Evolutionary conservation across 2,888 invertebrate species (phyloP), one percentile per base, ranked within the genome.

Genomic region (Acanthosepion pharaonis): DNA sequence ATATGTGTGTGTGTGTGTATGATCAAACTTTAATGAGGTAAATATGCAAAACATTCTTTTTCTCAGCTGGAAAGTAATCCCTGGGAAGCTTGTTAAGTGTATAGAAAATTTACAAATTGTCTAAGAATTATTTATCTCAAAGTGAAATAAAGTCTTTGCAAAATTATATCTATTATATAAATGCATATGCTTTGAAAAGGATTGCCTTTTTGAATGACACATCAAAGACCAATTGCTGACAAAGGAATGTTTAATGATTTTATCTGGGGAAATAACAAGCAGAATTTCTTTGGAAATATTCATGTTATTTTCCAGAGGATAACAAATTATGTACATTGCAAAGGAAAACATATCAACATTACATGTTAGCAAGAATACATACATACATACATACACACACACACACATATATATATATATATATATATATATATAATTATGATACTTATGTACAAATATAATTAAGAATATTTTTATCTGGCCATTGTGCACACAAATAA

Each of bases 321-420:
- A 78, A 78, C 78, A 78, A 78, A 78, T 78, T 78, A 78, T 78
- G 33, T 78, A 78, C 33, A 78, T 78, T n/a, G 78, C 78, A 78
- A 78, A n/a, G 15, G 9, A n/a, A 33, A 33, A n/a, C 5, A n/a
- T 55, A 59, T 59, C 20, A 59, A 23, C 23, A 25, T 5, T 59
- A 5, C 20, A 59, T 20, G 20, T 59, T 20, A 59, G 20, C 20
- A 20, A 59, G 15, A 20, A 59, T 59, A 55, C 4, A 55, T 18
- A 55, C 20, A 55, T 4, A 55, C 20, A 18, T 4, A 18, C 9
- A n/a, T 2, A 6, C 25, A 11, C n/a, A n/a, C n/a, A n/a, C n/a
- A n/a, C n/a, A n/a, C n/a, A n/a, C n/a, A n/a, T n/a, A n/a, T n/a
- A n/a, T 78, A 9, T 78, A 11, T 25, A 11, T 78, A n/a, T 78